These are phyloP conservation scores for Papilio polytes DNA, from an alignment of 1,140 invertebrate species.

Conservation along the genomic window DNA sequence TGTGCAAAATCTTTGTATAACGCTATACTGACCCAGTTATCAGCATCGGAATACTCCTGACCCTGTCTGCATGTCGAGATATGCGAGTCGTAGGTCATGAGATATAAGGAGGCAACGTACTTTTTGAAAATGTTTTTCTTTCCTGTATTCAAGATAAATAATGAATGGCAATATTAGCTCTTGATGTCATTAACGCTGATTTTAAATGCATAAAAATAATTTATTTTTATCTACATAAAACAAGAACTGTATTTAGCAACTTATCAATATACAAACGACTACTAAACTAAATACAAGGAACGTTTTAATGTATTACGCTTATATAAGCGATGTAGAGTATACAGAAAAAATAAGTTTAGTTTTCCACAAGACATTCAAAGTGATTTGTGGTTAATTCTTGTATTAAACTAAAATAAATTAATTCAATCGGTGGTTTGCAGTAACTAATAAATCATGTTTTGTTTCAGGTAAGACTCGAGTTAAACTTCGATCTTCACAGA, in stretches of 20 bases:
- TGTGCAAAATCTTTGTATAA: slow-evolving; percentile 53
- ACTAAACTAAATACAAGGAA: background rate
- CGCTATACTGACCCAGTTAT: slow-evolving; percentile 77
- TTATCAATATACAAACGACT: background rate
- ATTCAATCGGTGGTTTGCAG: background rate
- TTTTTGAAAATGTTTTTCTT: slow-evolving; percentile 70
- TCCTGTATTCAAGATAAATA: slow-evolving; percentile 50
- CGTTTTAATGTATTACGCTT: background rate
- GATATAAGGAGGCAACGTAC: slow-evolving; percentile 71
- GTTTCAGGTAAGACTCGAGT: slow-evolving; percentile 24
- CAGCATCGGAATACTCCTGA: slow-evolving; percentile 63
- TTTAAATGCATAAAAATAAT: slow-evolving; percentile 20
- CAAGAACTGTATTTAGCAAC: background rate
- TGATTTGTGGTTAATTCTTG: background rate
- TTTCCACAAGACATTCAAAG: background rate
- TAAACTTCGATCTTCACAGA: slow-evolving; percentile 11
- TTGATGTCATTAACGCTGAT: background rate
- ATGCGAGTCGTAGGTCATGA: slow-evolving; percentile 62
- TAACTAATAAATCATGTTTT: slow-evolving; percentile 18
- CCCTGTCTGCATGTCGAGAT: slow-evolving; percentile 68
- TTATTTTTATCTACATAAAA: slow-evolving; percentile 2
- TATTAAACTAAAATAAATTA: background rate
- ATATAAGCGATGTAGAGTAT: background rate
- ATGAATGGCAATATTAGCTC: slow-evolving; percentile 46
- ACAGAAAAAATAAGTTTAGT: background rate